Evolutionary conservation across 2,113 vertebrate species (phyloP).

Genomic region (Neoarius graeffei): DNA sequence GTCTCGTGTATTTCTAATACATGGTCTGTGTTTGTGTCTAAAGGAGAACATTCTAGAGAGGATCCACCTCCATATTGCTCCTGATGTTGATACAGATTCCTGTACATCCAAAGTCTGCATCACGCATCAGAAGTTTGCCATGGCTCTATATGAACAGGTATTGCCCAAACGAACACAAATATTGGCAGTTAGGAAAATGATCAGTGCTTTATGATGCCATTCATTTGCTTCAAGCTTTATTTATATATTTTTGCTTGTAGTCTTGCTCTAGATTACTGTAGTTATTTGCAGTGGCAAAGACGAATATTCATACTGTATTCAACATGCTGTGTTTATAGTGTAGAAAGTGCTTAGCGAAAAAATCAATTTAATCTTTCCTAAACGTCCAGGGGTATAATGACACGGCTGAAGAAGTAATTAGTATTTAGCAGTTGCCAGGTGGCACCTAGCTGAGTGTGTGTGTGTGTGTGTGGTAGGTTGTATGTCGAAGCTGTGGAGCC

Average conservation of each 20-base stretch:
- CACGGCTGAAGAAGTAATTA: constrained; percentile 45
- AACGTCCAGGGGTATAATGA: not conserved
- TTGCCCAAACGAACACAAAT: not conserved
- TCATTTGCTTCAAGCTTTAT: not conserved
- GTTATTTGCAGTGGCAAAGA: not conserved
- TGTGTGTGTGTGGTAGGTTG: constrained; percentile 74
- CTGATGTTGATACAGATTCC: constrained; percentile 84
- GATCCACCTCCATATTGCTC: constrained; percentile 93
- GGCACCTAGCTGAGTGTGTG: constrained; percentile 4
- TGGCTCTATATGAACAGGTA: constrained; percentile 97
- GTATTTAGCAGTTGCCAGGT: constrained; percentile 17
- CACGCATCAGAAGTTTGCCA: constrained; percentile 97
- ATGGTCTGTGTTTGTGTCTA: constrained; percentile 21
- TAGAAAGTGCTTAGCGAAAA: not conserved
- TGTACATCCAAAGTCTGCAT: constrained; percentile 96
- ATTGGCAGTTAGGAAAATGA: not conserved
- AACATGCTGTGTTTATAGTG: not conserved
- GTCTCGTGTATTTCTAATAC: not conserved
- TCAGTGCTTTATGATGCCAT: not conserved
- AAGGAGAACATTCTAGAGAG: constrained; percentile 94
- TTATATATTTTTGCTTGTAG: not conserved
- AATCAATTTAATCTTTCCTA: not conserved
- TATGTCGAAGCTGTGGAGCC: constrained; percentile 94
- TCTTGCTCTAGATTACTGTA: not conserved
- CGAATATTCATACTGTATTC: not conserved